These are phyloP conservation scores for Torymus texanus DNA, from an alignment of 2,888 invertebrate species.

Conservation along the genomic window DNA sequence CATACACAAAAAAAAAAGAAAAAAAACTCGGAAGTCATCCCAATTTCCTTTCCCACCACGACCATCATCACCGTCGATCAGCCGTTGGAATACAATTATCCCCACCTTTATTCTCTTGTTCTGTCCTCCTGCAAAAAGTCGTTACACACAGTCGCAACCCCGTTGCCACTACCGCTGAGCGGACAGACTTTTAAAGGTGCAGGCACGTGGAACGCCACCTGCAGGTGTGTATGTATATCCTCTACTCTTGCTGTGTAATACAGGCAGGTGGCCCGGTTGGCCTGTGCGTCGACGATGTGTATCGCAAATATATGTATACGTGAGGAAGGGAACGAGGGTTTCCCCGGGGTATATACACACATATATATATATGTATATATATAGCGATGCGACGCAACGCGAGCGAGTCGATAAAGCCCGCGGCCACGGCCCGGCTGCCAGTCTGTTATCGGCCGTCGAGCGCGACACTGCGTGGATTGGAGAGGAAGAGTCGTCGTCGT, in stretches of 20 bases:
- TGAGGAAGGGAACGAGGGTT: no score
- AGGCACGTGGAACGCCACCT: slow-evolving; percentile 44
- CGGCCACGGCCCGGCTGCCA: neutral
- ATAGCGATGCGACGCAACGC: no score
- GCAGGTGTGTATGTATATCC: no score
- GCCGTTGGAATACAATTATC: neutral
- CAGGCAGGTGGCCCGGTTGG: no score
- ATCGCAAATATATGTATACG: no score
- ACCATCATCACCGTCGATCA: slow-evolving; percentile 35
- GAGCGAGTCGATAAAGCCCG: slow-evolving; percentile 30
- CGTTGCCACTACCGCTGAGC: no score
- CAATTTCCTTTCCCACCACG: slow-evolving; percentile 25
- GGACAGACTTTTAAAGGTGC: slow-evolving; percentile 34
- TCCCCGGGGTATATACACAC: no score
- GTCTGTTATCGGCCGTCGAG: slow-evolving; percentile 45
- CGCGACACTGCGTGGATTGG: neutral
- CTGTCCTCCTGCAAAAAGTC: slow-evolving; percentile 22
- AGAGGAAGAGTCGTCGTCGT: neutral
- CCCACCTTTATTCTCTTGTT: neutral
- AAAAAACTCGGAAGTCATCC: slow-evolving; percentile 40
- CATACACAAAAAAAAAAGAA: no score
- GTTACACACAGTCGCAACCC: neutral
- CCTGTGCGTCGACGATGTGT: no score
- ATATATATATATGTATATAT: no score
- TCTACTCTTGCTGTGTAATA: no score